Evolutionary conservation across 2,113 vertebrate species (phyloP), one percentile per base, ranked within the genome.

Genomic region (Melanerpes formicivorus): DNA sequence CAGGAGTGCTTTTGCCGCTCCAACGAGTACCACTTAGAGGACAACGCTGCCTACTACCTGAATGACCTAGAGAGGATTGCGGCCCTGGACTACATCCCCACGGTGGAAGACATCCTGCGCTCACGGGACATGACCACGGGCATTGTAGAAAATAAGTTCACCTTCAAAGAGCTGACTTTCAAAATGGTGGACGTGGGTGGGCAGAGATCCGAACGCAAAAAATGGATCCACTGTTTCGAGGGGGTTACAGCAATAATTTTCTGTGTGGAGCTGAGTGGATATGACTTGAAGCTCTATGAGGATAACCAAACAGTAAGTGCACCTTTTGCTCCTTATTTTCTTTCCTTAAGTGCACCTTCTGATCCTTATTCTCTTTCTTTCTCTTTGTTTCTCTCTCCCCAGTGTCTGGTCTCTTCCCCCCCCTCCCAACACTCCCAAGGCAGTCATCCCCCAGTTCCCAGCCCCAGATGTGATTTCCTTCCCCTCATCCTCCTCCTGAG

Each of bases 181-280:
- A 99, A 99, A 98, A 99, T 99, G 99, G 99, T 99, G 84, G 99
- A 99, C 4, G 99, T 99, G 95, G 99, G 99, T 27, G 99, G 99
- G 32, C 99, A 99, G 97, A 98, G 99, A 63, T 99, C 99, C 0
- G 99, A 99, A 97, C 98, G 99, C 93, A 99, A 99, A 97, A 99
- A 99, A 96, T 99, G 99, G 99, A 99, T 99, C 98, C 99, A 99
- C 96, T 99, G 99, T 97, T 99, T 99, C 12, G 99, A 99, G 97
- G 99, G 99, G 16, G 99, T 99, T 93, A 99, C 99, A 40, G 99
- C 99, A 97, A 99, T 99, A 98, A 99, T 99, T 98, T 99, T 99
- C 98, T 99, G 99, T 80, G 99, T 99, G 95, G 99, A 99, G 98
- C 98, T 99, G 83, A 99, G 99, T 56, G 99, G 99, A 95, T 99